phyloP scores from a whole-genome alignment of 2,888 invertebrate species.

The Melinaea menophilus region DNA sequence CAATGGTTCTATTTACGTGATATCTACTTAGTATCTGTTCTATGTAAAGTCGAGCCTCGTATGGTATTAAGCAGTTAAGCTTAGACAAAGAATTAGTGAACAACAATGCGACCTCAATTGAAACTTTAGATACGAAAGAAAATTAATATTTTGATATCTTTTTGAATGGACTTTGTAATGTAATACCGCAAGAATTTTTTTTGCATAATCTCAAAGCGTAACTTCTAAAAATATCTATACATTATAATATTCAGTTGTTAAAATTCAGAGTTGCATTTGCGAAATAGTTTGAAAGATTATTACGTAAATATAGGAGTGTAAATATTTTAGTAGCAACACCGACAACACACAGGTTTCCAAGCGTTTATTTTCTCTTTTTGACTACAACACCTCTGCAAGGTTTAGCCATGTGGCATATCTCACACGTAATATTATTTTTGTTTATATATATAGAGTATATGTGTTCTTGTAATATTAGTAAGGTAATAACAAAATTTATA shows the following conservation, averaged over 20 bases:
- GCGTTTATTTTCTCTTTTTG: slow-evolving; percentile 20
- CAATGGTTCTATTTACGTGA: not conserved
- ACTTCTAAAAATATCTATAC: too few relatives aligned
- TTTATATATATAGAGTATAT: too few relatives aligned
- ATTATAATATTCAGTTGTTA: not conserved
- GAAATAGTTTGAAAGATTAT: not conserved
- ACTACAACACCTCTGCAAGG: slow-evolving; percentile 15
- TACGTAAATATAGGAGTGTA: slow-evolving; percentile 6
- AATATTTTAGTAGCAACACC: slow-evolving; percentile 29
- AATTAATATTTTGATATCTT: not conserved
- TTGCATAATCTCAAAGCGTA: too few relatives aligned
- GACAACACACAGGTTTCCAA: slow-evolving; percentile 22
- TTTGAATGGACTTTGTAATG: too few relatives aligned
- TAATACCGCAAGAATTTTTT: too few relatives aligned
- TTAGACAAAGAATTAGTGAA: slow-evolving; percentile 4
- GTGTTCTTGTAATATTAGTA: too few relatives aligned
- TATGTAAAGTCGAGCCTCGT: not conserved
- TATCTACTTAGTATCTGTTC: not conserved
- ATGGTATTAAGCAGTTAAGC: slow-evolving; percentile 1
- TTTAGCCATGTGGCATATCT: too few relatives aligned
- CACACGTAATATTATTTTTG: too few relatives aligned
- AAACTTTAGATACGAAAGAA: not conserved
- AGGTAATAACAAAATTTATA: too few relatives aligned
- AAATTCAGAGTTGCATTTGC: not conserved
- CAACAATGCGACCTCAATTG: slow-evolving; percentile 3